Base-by-base conservation (phyloP, 2,888 invertebrate genomes). In the Apomyelois bistriatella region DNA sequence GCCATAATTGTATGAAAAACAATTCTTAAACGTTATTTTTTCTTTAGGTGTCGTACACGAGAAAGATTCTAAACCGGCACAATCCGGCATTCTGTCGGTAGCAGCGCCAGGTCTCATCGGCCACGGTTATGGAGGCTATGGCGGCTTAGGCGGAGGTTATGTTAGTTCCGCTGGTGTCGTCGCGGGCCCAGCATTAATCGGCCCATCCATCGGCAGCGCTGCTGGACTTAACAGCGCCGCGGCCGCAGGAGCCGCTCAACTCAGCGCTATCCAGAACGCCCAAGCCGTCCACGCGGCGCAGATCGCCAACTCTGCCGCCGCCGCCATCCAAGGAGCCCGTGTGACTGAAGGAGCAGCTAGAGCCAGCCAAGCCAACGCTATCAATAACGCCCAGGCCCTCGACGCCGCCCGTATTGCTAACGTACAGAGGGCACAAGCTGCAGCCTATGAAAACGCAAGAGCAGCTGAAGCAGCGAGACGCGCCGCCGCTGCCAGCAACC, bases 231-330 rank as follows among this genome's bases (percentile, higher is more conserved):
- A 86, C 68, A 83, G 76, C 57, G 88, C 87, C 4, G 89, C 78
- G 1, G 80, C 85, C 4, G 87, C 73, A 1, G 87, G 88, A 8
- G 87, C 87, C 17, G 85, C 89, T 37, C 89, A 87, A 51, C 82
- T 89, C 46, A 86, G 84, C 54, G 87, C 88, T 37, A 87, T 88
- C 57, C 88, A 89, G 56, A 88, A 88, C 66, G 88, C 89, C 1
- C 89, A 88, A 54, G 89, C 89, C 10, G 86, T 78, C 9, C 87
- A 85, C 12, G 89, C 81, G 1, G 73, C 87, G 2, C 81, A 86
- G 57, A 86, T 89, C 60, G 85, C 79, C 17, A 84, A 88, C 66
- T 74, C 87, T 0, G 89, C 89, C 42, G 85, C 86, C 10, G 85
- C 85, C 22, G 89, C 86, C 36, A 89, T 89, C 61, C 87, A 88